These are phyloP conservation scores for Centrocercus urophasianus DNA, from an alignment of 2,113 vertebrate species.

Conservation along the genomic window DNA sequence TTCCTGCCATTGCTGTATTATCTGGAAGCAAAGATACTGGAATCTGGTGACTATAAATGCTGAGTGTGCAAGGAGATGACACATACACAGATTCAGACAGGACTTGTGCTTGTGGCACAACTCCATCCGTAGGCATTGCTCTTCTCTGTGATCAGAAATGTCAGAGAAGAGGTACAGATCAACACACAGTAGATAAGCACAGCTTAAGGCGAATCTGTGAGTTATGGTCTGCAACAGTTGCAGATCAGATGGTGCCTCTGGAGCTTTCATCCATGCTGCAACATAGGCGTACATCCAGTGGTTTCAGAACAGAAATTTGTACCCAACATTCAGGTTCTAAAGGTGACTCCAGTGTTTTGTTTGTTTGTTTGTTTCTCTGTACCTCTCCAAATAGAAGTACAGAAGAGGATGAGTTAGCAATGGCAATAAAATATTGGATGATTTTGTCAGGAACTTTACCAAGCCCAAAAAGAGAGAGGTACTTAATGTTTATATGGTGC, in stretches of 20 bases:
- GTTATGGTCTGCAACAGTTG: background rate
- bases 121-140: background rate
- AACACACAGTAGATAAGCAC: background rate
- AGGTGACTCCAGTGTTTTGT: background rate
- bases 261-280: background rate
- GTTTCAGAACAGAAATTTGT: background rate
- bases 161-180: background rate
- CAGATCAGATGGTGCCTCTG: background rate
- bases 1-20: background rate
- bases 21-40: background rate
- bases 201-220: background rate
- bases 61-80: background rate
- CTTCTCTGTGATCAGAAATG: background rate
- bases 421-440: background rate
- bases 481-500: too few species aligned
- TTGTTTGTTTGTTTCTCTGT: background rate
- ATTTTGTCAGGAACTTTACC: too few species aligned
- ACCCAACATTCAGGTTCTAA: background rate
- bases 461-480: too few species aligned
- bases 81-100: background rate
- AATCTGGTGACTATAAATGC: background rate
- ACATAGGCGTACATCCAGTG: background rate
- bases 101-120: background rate
- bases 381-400: background rate
- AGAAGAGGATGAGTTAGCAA: background rate